A percentile compares a stretch with the other conserved stretches of the same genome.
phyloP scores from a whole-genome alignment of 2,113 vertebrate species.

The Heterocephalus glaber region DNA sequence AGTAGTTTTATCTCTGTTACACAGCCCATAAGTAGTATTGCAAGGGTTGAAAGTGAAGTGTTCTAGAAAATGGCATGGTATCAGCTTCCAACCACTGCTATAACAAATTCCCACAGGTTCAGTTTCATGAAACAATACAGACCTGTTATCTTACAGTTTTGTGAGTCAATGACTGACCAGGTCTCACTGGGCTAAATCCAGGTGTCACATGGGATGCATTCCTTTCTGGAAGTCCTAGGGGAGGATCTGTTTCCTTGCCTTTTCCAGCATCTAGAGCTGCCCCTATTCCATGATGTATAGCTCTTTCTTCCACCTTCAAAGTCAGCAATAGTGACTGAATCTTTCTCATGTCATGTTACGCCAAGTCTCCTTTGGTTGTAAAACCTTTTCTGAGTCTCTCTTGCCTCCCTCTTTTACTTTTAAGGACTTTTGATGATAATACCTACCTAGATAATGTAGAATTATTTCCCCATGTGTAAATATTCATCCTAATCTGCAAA shows the following conservation, averaged over 20 bases:
- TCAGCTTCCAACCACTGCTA: neutral
- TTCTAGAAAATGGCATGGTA: neutral
- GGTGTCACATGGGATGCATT: neutral
- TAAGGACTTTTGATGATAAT: neutral
- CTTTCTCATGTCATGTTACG: neutral
- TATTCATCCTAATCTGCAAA: neutral
- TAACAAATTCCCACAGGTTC: neutral
- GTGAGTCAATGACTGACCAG: neutral
- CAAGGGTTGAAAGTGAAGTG: neutral
- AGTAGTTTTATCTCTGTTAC: neutral
- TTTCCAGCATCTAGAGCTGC: neutral
- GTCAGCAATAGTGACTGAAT: neutral
- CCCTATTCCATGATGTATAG: neutral
- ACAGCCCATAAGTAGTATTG: neutral
- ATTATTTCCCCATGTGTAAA: neutral
- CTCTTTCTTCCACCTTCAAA: neutral
- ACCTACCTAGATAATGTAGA: neutral
- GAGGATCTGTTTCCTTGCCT: neutral
- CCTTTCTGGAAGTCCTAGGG: neutral
- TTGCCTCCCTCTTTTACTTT: neutral
- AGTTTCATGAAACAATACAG: neutral
- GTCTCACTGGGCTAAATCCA: neutral
- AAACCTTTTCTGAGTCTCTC: neutral
- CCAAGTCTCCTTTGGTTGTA: neutral
- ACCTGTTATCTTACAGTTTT: neutral